phyloP scores from a whole-genome alignment of 2,113 vertebrate species.

The Salvator merianae region DNA sequence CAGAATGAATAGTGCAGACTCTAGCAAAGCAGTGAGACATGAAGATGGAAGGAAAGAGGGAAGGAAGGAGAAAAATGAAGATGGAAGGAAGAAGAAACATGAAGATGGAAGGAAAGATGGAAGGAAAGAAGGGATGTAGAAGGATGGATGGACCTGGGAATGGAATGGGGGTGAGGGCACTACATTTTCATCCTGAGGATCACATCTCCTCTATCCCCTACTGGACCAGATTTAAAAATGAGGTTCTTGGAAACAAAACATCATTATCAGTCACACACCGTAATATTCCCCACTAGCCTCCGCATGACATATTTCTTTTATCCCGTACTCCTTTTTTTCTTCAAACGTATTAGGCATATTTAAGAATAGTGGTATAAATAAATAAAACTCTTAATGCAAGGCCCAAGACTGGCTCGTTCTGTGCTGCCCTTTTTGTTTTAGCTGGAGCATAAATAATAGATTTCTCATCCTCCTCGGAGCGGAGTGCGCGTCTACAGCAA shows the following conservation, averaged over 20 bases:
- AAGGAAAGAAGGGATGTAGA: no score
- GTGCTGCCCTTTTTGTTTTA: not conserved
- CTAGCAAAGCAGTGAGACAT: not conserved
- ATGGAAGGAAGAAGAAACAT: not conserved
- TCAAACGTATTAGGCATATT: not conserved
- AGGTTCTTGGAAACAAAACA: not conserved
- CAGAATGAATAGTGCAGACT: no score
- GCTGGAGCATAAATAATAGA: constrained; percentile 16
- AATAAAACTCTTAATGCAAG: constrained; percentile 4
- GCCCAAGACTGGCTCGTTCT: not conserved
- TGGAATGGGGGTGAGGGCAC: no score
- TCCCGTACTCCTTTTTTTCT: not conserved
- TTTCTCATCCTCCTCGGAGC: not conserved
- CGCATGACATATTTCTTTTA: not conserved
- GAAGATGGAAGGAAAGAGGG: not conserved
- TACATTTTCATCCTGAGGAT: not conserved
- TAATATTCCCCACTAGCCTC: not conserved
- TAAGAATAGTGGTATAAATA: not conserved
- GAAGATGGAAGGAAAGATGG: not conserved
- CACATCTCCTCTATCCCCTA: not conserved
- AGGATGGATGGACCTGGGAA: not conserved
- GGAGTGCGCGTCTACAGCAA: not conserved
- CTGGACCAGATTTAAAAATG: not conserved
- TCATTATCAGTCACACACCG: not conserved
- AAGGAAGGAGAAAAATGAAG: not conserved